Conservation (phyloP, 1,140 invertebrate genomes). For the Capitella teleta region DNA sequence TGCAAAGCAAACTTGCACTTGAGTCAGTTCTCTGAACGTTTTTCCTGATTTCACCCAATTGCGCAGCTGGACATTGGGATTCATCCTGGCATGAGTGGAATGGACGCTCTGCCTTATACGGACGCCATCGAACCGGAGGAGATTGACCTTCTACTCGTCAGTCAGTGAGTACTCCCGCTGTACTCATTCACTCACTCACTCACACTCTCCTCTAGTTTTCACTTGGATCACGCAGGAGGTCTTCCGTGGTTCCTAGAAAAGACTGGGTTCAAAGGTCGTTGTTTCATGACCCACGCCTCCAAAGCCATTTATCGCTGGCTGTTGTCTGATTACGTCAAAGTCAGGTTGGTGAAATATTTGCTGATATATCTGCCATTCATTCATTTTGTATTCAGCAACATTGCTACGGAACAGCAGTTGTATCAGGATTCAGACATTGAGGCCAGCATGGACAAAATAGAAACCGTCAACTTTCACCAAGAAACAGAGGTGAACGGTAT, state of each 20-base stretch:
- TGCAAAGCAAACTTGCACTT: not conserved
- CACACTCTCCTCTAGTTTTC: conserved; percentile 65
- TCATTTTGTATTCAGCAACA: conserved; percentile 58
- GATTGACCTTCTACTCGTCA: conserved; percentile 90
- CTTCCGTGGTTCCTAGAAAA: conserved; percentile 96
- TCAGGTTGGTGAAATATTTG: conserved; percentile 52
- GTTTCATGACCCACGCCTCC: conserved; percentile 99
- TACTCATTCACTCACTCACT: not conserved
- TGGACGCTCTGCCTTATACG: conserved; percentile 95
- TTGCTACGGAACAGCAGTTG: conserved; percentile 92
- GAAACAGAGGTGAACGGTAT: conserved; percentile 93
- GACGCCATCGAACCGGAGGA: conserved; percentile 95
- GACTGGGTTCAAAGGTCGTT: conserved; percentile 93
- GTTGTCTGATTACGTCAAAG: conserved; percentile 98
- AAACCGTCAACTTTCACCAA: conserved; percentile 96
- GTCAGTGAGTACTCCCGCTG: conserved; percentile 60
- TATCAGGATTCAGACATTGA: conserved; percentile 96
- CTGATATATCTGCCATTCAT: not conserved
- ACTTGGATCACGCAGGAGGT: conserved; percentile 96
- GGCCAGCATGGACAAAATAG: conserved; percentile 96
- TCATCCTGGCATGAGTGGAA: conserved; percentile 90
- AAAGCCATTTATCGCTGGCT: conserved; percentile 99
- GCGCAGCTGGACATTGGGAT: conserved; percentile 88
- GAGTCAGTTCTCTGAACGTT: not conserved
- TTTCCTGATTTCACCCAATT: not conserved